Percentiles rank a stretch among this genome's conserved stretches.
Evolutionary conservation across 2,113 vertebrate genomes (phyloP).

Genomic region (Thymallus thymallus): DNA sequence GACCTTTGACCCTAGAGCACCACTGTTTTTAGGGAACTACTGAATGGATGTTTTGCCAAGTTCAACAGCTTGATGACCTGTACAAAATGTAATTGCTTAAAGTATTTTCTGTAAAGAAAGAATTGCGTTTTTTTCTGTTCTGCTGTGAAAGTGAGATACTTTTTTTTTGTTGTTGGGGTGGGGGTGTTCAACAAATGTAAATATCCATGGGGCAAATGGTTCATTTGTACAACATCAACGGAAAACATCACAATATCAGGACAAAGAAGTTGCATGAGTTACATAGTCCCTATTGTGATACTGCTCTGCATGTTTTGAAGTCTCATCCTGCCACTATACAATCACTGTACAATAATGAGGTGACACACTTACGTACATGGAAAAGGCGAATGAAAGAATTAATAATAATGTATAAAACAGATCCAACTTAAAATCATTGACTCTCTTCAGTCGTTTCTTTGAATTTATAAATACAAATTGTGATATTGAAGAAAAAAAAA

Average conservation of each 20-base stretch:
- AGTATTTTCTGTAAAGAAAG: constrained; percentile 59
- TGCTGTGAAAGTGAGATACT: constrained; percentile 32
- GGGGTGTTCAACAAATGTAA: constrained; percentile 29
- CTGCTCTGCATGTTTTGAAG: constrained; percentile 66
- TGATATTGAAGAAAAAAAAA: constrained; percentile 56
- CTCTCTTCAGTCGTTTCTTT: constrained; percentile 65
- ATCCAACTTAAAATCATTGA: constrained; percentile 50
- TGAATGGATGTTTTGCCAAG: constrained; percentile 32
- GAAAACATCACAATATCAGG: constrained; percentile 31
- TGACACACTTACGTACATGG: constrained; percentile 42
- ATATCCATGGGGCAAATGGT: constrained; percentile 13
- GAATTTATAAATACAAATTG: constrained; percentile 69
- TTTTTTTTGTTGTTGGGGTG: constrained; percentile 4
- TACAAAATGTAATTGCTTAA: constrained; percentile 57
- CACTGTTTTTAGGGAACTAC: constrained; percentile 35
- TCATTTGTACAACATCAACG: constrained; percentile 27
- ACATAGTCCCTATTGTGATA: constrained; percentile 50
- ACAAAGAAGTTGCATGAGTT: constrained; percentile 64
- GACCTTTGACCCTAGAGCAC: constrained; percentile 49
- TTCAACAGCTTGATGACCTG: constrained; percentile 48
- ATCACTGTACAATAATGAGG: constrained; percentile 57
- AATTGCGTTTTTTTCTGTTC: constrained; percentile 18
- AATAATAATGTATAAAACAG: constrained; percentile 56
- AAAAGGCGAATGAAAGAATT: constrained; percentile 57
- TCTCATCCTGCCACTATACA: constrained; percentile 56